Evolutionary conservation across 2,888 invertebrate genomes (phyloP).

Genomic region (Drosophila mettleri): DNA sequence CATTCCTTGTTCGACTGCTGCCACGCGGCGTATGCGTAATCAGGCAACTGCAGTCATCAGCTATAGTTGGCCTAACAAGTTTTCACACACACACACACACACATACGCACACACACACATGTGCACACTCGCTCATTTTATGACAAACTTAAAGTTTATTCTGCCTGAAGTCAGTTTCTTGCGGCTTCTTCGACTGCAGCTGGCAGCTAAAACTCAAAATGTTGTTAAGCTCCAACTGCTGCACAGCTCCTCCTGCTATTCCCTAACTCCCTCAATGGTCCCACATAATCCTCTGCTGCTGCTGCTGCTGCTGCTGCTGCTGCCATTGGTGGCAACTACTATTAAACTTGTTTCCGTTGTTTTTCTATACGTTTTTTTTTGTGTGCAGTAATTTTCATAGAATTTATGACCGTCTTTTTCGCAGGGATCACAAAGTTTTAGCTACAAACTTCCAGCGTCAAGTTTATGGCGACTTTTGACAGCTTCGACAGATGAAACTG

Average conservation of each 20-base stretch:
- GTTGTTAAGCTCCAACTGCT: conserved; percentile 49
- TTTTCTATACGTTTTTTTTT: conserved; percentile 40
- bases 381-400: conserved; percentile 66
- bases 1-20: conserved; percentile 53
- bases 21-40: conserved; percentile 76
- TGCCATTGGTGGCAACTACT: conserved; percentile 67
- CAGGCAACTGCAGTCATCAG: conserved; percentile 68
- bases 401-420: conserved; percentile 74
- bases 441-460: conserved; percentile 39
- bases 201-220: conserved; percentile 52
- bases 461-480: conserved; percentile 62
- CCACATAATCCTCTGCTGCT: conserved; percentile 14
- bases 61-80: conserved; percentile 66
- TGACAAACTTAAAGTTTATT: conserved; percentile 64
- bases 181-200: conserved; percentile 41
- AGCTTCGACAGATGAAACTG: conserved; percentile 55
- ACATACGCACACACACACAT: conserved; percentile 24
- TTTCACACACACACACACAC: conserved; percentile 33
- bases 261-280: conserved; percentile 1
- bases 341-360: conserved; percentile 74
- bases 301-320: conserved; percentile 1
- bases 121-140: conserved; percentile 57
- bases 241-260: background rate
- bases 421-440: conserved; percentile 67
- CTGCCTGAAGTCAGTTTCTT: conserved; percentile 33